Conservation (phyloP, 2,113 vertebrate genomes). For the Ctenomys sociabilis region DNA sequence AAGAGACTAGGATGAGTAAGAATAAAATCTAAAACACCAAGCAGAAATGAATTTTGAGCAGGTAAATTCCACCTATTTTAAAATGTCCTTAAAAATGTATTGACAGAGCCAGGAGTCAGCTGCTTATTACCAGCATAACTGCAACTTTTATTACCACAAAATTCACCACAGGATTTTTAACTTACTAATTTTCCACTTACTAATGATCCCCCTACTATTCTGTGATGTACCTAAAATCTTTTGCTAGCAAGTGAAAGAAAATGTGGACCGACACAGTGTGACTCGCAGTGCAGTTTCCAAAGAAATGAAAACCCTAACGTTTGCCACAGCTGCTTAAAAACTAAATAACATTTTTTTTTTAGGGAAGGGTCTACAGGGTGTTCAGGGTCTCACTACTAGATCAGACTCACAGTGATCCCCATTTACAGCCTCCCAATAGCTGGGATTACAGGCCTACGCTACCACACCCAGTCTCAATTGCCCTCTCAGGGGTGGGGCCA, state of each 20-base stretch:
- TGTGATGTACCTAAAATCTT: not conserved
- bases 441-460: too few species aligned
- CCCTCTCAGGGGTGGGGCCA: too few species aligned
- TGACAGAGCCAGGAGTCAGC: not conserved
- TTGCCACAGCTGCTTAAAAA: not conserved
- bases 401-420: too few species aligned
- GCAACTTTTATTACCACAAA: not conserved
- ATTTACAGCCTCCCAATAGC: too few species aligned
- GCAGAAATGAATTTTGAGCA: not conserved
- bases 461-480: too few species aligned
- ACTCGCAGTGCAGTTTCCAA: not conserved
- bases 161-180: not conserved
- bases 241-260: not conserved
- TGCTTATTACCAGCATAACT: not conserved
- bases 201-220: not conserved
- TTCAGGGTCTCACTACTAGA: too few species aligned
- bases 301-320: constrained; percentile 1
- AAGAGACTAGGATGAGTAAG: not conserved
- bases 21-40: not conserved
- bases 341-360: too few species aligned
- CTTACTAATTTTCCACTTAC: not conserved
- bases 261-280: not conserved
- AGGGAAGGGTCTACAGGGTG: too few species aligned
- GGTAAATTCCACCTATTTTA: not conserved
- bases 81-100: not conserved